Evolutionary conservation across 2,888 invertebrate species (phyloP).

Genomic region (Nemotelus nigrinus): DNA sequence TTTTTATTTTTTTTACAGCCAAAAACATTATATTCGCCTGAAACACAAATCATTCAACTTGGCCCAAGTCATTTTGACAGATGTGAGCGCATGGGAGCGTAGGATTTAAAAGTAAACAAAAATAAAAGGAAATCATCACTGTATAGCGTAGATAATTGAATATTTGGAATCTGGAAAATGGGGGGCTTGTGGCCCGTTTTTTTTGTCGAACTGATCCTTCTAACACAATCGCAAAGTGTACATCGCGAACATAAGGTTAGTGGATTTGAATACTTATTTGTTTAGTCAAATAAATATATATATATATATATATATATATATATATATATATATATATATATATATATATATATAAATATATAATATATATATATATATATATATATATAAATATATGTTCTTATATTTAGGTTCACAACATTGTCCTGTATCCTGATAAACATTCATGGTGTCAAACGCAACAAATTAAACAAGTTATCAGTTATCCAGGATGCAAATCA

Average conservation of each 20-base stretch:
- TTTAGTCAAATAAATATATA: no score
- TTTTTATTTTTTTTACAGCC: no score
- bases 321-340: no score
- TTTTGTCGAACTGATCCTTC: neutral
- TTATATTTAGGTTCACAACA: conserved; percentile 69
- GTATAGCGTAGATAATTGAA: no score
- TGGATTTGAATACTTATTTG: neutral
- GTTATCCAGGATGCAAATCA: conserved; percentile 72
- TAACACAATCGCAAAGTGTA: conserved; percentile 13
- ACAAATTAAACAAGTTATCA: conserved; percentile 74
- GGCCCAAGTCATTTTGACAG: no score
- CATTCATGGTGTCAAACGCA: conserved; percentile 78
- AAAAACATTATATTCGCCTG: no score
- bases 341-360: no score
- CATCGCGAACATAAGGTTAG: conserved; percentile 49
- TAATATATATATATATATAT: neutral
- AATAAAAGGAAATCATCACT: no score
- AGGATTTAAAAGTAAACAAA: no score
- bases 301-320: no score
- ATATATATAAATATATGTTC: neutral
- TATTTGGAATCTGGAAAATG: neutral
- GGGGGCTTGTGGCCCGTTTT: neutral
- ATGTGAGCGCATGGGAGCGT: no score
- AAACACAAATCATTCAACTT: no score
- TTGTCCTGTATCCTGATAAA: conserved; percentile 75